phyloP scores from a whole-genome alignment of 2,797 vertebrate species.

The Sylvilagus floridanus region DNA sequence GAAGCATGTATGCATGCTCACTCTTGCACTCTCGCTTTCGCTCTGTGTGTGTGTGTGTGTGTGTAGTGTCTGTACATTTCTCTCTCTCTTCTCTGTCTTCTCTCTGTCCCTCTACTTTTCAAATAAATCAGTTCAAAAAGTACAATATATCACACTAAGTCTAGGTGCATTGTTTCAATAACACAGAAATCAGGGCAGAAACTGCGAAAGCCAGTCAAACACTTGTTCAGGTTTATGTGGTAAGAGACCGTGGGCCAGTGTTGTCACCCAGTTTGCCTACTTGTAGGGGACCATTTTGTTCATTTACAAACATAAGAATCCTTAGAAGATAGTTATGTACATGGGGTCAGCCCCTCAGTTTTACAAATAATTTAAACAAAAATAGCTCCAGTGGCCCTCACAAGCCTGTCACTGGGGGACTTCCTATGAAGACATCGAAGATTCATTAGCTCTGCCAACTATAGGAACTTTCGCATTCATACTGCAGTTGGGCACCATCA shows the following conservation, averaged over 20 bases:
- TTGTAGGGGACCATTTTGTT: not conserved
- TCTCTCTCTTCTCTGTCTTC: too few relatives aligned
- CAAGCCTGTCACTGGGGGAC: not conserved
- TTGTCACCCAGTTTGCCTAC: not conserved
- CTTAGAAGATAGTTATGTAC: not conserved
- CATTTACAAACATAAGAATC: not conserved
- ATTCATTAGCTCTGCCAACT: not conserved
- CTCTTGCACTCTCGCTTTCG: too few relatives aligned
- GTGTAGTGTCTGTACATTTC: too few relatives aligned
- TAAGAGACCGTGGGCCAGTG: not conserved
- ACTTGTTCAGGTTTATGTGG: not conserved
- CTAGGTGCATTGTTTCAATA: not conserved
- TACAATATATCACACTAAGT: not conserved
- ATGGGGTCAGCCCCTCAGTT: not conserved
- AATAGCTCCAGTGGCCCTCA: not conserved
- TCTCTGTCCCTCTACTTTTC: too few relatives aligned
- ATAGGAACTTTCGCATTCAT: not conserved
- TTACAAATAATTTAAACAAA: not conserved
- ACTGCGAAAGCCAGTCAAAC: not conserved
- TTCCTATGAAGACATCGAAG: not conserved
- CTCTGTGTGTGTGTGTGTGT: too few relatives aligned
- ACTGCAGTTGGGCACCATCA: not conserved
- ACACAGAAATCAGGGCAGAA: not conserved
- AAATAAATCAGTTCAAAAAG: constrained; percentile 1
- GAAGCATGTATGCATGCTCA: too few relatives aligned